Base-by-base conservation (phyloP, 2,888 invertebrate genomes). In the Ophion ellenae region DNA sequence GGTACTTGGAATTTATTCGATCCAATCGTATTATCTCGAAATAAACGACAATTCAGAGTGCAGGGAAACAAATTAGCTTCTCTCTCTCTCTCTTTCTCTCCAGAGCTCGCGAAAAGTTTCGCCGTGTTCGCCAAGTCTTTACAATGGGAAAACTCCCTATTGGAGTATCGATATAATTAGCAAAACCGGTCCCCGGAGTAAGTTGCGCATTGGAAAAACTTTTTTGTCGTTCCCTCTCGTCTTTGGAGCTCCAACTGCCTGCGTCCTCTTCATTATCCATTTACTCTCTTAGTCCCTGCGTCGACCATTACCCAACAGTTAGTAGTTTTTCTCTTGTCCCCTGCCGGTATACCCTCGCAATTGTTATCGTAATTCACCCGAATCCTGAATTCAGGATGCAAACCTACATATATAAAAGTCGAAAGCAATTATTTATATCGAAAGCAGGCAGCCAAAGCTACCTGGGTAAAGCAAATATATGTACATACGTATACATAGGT, bases 261-360 rank as follows among this genome's bases (percentile, higher is more conserved):
- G 53, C 20, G 61, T 74, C 20, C 66, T 63, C 66, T 66, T 71
- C 73, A 64, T 71, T 73, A 63, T 88, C 79, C 84, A 87, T 87
- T 81, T 82, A 86, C 17, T 86, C 86, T 87, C 88, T 88, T 88
- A 89, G 84, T 89, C 81, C 70, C 83, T 53, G 53, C 24, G 32
- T 70, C 75, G 59, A 59, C 57, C 67, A 75, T 84, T 74, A 69
- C 20, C 69, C 63, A 70, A 82, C 59, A 24, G 78, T 64, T 64
- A 36, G 59, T 59, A 57, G 61, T 20, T 64, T 28, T 45, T 75
- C 47, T 28, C 61, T 32, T 67, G 66, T 67, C 17, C 63, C 67
- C 20, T 24, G 2, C 11, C 53, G 36, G 24, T 70, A 71, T 61
- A 20, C 28, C 71, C 66, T 32, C 6, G 53, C 66, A 3, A 78